Percentiles rank a stretch among this genome's conserved stretches.
Conservation (phyloP, 1,140 invertebrate species). For the Formica selysi region DNA sequence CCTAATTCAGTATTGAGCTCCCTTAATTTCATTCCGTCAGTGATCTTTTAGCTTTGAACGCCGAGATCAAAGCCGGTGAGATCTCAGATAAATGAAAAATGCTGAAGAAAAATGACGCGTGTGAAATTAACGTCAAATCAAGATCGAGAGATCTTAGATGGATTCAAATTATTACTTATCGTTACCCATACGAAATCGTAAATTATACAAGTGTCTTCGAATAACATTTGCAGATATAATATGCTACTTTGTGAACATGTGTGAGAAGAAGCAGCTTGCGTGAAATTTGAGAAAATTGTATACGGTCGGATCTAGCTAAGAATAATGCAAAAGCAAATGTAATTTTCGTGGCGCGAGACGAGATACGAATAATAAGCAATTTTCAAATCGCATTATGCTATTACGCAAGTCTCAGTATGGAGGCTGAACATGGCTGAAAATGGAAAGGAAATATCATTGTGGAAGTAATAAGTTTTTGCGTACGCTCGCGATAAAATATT, state of each 20-base stretch:
- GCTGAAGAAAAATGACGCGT: neutral
- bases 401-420: constrained; percentile 56
- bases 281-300: constrained; percentile 29
- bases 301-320: neutral
- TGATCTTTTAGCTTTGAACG: constrained; percentile 59
- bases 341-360: constrained; percentile 36
- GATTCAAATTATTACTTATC: neutral
- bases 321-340: constrained; percentile 42
- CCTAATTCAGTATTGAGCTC: constrained; percentile 80
- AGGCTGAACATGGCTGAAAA: constrained; percentile 40
- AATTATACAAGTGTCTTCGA: neutral
- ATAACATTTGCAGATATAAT: constrained; percentile 3
- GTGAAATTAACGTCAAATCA: neutral
- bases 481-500: neutral
- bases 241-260: neutral
- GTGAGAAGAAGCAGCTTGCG: neutral
- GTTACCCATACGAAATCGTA: neutral
- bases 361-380: constrained; percentile 64
- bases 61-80: constrained; percentile 1
- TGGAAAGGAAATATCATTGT: constrained; percentile 52
- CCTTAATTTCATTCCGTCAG: constrained; percentile 78
- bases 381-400: constrained; percentile 59
- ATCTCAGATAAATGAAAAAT: neutral
- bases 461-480: constrained; percentile 47
- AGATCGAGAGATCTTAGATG: neutral